phyloP scores from a whole-genome alignment of 2,888 invertebrate species.

The Argyresthia albistria region DNA sequence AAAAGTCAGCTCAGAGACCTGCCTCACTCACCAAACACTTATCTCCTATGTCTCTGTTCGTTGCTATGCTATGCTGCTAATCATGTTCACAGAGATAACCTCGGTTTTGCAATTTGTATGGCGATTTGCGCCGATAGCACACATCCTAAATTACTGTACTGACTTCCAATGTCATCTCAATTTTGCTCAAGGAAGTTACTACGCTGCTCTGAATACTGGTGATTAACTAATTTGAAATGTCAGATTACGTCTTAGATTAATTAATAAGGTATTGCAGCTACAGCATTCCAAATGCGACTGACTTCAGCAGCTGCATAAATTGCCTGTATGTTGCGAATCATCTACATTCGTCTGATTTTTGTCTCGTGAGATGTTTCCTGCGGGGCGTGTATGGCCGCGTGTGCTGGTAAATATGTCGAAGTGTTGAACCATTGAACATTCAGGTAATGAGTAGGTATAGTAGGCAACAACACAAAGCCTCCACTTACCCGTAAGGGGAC shows the following conservation, averaged over 20 bases:
- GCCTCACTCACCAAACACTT: neutral
- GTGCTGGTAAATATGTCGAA: slow-evolving; percentile 69
- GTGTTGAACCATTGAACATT: slow-evolving; percentile 68
- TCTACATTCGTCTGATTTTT: slow-evolving; percentile 50
- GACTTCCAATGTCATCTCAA: too few relatives aligned
- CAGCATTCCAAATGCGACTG: too few relatives aligned
- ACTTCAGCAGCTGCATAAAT: neutral
- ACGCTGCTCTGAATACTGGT: too few relatives aligned
- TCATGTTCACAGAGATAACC: neutral
- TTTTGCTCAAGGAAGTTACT: too few relatives aligned
- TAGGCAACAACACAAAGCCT: slow-evolving; percentile 15
- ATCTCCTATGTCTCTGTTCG: neutral
- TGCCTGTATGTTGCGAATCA: neutral
- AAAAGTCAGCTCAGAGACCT: slow-evolving; percentile 61
- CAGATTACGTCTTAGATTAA: too few relatives aligned
- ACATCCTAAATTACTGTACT: too few relatives aligned
- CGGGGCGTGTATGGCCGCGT: slow-evolving; percentile 52
- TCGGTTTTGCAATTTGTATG: too few relatives aligned
- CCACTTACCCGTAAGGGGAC: slow-evolving; percentile 88
- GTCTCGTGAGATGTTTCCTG: slow-evolving; percentile 68
- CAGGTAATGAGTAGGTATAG: slow-evolving; percentile 37
- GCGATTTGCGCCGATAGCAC: too few relatives aligned
- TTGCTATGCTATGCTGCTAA: neutral
- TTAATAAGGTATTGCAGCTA: too few relatives aligned
- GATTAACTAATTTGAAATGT: too few relatives aligned